These are phyloP conservation scores for Drosophila pseudoananassae DNA, from an alignment of 1,140 invertebrate genomes.

Conservation along the genomic window DNA sequence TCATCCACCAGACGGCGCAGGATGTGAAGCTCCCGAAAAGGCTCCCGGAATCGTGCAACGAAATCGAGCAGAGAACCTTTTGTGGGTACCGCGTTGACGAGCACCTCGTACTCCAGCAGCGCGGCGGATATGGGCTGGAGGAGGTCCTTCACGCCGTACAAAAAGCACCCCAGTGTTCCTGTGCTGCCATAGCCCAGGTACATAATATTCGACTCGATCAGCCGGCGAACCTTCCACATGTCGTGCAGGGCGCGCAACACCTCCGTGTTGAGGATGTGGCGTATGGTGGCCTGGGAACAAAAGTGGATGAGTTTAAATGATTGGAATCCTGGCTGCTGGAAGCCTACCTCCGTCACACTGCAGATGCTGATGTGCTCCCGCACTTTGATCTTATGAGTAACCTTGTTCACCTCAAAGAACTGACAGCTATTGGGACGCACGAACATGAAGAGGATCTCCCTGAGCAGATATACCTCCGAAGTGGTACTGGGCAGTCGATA, in stretches of 20 bases:
- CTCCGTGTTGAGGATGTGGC: constrained; percentile 11
- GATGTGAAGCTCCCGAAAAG: constrained; percentile 40
- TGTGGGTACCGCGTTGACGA: constrained; percentile 5
- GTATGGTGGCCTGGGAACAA: constrained; percentile 23
- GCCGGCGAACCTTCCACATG: constrained; percentile 51
- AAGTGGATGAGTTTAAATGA: not conserved
- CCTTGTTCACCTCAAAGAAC: constrained; percentile 58
- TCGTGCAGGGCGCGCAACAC: constrained; percentile 50
- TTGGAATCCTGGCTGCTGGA: not conserved
- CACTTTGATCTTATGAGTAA: constrained; percentile 27
- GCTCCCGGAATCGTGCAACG: constrained; percentile 23
- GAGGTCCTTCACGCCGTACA: constrained; percentile 54
- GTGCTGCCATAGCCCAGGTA: constrained; percentile 10
- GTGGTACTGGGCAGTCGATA: constrained; percentile 49
- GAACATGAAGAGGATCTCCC: constrained; percentile 82
- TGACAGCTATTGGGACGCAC: constrained; percentile 55
- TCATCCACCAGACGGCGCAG: constrained; percentile 2
- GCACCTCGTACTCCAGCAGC: constrained; percentile 52
- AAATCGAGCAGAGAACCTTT: constrained; percentile 45
- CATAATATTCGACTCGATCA: constrained; percentile 25
- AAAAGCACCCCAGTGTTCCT: constrained; percentile 63
- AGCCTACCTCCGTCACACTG: constrained; percentile 56
- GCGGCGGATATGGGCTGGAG: constrained; percentile 52
- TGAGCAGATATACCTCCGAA: constrained; percentile 60
- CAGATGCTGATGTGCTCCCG: constrained; percentile 56